Percentiles rank a stretch among this genome's conserved stretches.
phyloP scores from a whole-genome alignment of 2,113 vertebrate genomes.

The Pseudorasbora parva region DNA sequence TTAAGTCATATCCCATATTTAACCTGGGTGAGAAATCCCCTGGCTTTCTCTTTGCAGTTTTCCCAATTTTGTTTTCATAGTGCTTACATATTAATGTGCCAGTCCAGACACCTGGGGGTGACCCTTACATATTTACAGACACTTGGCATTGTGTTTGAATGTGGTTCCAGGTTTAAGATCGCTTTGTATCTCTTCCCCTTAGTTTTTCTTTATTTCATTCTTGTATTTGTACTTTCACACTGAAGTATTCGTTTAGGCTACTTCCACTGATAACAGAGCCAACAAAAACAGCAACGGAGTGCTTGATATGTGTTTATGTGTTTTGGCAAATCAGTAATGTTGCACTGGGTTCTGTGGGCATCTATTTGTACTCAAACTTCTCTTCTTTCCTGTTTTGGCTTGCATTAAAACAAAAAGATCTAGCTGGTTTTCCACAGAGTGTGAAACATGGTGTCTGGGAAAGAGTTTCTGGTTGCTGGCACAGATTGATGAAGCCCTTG shows the following conservation, averaged over 20 bases:
- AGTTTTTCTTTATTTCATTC: conserved; percentile 39
- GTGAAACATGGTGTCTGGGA: conserved; percentile 73
- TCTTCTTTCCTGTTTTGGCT: conserved; percentile 63
- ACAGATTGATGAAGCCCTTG: conserved; percentile 56
- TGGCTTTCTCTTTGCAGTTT: conserved; percentile 43
- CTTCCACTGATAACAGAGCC: conserved; percentile 44
- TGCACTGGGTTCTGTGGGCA: conserved; percentile 56
- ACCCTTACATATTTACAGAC: conserved; percentile 20
- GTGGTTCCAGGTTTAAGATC: conserved; percentile 21
- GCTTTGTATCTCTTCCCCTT: not conserved
- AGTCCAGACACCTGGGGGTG: conserved; percentile 28
- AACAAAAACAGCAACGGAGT: conserved; percentile 62
- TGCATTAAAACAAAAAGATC: conserved; percentile 63
- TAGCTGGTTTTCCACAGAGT: conserved; percentile 65
- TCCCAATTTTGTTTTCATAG: conserved; percentile 45
- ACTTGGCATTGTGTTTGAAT: conserved; percentile 11
- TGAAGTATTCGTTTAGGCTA: conserved; percentile 11
- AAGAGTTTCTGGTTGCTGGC: conserved; percentile 65
- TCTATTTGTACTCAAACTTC: conserved; percentile 62
- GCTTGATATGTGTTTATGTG: conserved; percentile 31
- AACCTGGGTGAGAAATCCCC: not conserved
- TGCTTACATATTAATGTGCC: conserved; percentile 46
- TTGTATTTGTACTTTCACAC: conserved; percentile 46
- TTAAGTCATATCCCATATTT: not conserved
- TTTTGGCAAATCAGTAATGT: conserved; percentile 58